Percentiles rank a stretch among this genome's conserved stretches.
Conservation (phyloP, 2,797 vertebrate genomes). For the Darevskia mixta region DNA sequence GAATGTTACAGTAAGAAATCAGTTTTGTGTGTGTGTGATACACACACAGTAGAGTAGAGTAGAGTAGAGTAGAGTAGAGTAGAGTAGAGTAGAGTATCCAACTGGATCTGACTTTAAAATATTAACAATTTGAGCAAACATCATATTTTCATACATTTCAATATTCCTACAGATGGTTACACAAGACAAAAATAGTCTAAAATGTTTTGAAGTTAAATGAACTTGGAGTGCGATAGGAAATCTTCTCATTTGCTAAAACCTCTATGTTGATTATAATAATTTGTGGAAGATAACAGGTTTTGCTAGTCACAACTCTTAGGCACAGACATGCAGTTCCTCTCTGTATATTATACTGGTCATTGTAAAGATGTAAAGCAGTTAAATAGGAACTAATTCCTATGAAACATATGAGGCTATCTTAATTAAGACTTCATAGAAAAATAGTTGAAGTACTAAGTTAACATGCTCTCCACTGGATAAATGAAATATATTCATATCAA, state of each 20-base stretch:
- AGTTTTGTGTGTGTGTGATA: too few species aligned
- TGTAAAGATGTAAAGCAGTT: not conserved
- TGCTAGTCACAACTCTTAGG: not conserved
- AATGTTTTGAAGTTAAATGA: not conserved
- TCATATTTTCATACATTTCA: not conserved
- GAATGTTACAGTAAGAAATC: not conserved
- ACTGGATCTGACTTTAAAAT: not conserved
- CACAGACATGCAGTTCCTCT: not conserved
- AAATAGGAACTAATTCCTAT: not conserved
- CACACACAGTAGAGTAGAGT: too few species aligned
- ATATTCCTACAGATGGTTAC: not conserved
- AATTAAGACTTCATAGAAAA: not conserved
- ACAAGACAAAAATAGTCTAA: not conserved
- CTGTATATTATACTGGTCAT: not conserved
- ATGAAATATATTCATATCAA: not conserved
- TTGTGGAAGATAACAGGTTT: not conserved
- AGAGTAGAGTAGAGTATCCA: not conserved
- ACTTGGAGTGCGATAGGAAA: not conserved
- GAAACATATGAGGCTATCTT: not conserved
- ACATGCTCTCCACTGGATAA: not conserved
- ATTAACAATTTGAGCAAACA: not conserved
- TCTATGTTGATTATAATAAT: not conserved
- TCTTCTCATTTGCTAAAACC: not conserved
- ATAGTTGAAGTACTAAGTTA: not conserved
- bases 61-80: too few species aligned